These are phyloP conservation scores for Albula goreensis DNA, from an alignment of 2,113 vertebrate genomes.

Conservation along the genomic window DNA sequence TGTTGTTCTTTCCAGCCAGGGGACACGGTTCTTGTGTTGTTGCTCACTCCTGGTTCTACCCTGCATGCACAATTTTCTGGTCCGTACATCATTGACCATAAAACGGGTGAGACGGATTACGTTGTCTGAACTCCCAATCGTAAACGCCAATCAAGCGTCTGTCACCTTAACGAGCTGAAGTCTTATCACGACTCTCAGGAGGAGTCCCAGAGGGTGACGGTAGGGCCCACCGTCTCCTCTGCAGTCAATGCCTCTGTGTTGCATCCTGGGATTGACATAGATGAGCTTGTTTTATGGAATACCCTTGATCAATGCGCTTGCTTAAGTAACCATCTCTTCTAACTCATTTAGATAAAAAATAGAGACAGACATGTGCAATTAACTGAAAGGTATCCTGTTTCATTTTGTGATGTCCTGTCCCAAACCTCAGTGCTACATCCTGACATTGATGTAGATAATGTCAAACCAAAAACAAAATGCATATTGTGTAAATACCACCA, in stretches of 20 bases:
- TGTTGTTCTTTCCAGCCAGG: neutral
- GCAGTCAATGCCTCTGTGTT: neutral
- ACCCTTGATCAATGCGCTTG: neutral
- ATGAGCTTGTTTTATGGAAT: neutral
- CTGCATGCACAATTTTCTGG: neutral
- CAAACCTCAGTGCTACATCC: neutral
- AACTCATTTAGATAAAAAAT: neutral
- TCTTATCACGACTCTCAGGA: neutral
- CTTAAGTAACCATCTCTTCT: neutral
- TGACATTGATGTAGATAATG: slow-evolving; percentile 10
- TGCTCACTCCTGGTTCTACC: neutral
- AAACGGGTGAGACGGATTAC: neutral
- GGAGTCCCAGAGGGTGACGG: neutral
- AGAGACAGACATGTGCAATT: neutral
- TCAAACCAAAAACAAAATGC: neutral
- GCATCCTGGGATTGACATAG: neutral
- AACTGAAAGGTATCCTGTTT: neutral
- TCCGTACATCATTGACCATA: neutral
- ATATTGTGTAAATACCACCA: neutral
- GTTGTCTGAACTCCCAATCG: neutral
- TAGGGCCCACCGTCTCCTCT: neutral
- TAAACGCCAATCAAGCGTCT: neutral
- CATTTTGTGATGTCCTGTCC: slow-evolving; percentile 16
- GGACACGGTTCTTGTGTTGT: neutral
- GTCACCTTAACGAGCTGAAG: slow-evolving; percentile 3